phyloP scores from a whole-genome alignment of 2,113 vertebrate genomes.

The Xiphophorus couchianus region DNA sequence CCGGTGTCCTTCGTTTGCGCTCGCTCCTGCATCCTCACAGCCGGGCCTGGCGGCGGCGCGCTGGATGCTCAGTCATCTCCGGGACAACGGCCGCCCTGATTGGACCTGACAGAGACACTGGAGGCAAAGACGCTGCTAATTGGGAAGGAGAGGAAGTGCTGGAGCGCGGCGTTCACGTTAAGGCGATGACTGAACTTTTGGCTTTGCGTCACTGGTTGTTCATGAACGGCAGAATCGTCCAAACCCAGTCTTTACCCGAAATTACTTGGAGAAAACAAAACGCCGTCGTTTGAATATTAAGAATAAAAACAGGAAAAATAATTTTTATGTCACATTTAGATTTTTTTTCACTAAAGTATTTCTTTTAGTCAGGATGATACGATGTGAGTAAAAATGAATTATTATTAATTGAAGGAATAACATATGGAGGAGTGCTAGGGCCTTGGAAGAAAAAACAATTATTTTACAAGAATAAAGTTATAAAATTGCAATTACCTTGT shows the following conservation, averaged over 20 bases:
- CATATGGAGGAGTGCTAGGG: too few relatives aligned
- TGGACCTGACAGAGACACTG: slow-evolving; percentile 44
- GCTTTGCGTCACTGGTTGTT: slow-evolving; percentile 27
- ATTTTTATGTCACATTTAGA: too few relatives aligned
- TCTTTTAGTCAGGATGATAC: too few relatives aligned
- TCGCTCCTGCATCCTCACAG: slow-evolving; percentile 3
- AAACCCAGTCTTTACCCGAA: not conserved
- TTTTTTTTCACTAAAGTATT: too few relatives aligned
- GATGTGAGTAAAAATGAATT: too few relatives aligned
- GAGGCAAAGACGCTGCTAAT: slow-evolving; percentile 50
- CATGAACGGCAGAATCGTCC: slow-evolving; percentile 9
- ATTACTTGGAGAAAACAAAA: not conserved
- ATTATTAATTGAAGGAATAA: too few relatives aligned
- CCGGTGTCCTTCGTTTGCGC: slow-evolving; percentile 4
- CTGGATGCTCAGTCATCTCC: slow-evolving; percentile 41
- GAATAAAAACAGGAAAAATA: not conserved
- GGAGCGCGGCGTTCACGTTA: not conserved
- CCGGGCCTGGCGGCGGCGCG: slow-evolving; percentile 12
- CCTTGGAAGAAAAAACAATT: too few relatives aligned
- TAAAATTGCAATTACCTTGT: too few relatives aligned
- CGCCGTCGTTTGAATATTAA: not conserved
- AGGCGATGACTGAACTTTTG: slow-evolving; percentile 24
- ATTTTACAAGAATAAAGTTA: too few relatives aligned
- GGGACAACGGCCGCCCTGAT: slow-evolving; percentile 43
- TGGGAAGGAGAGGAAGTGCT: slow-evolving; percentile 20